Evolutionary conservation across 1,140 invertebrate species (phyloP).

Genomic region (Sinonovacula constricta): DNA sequence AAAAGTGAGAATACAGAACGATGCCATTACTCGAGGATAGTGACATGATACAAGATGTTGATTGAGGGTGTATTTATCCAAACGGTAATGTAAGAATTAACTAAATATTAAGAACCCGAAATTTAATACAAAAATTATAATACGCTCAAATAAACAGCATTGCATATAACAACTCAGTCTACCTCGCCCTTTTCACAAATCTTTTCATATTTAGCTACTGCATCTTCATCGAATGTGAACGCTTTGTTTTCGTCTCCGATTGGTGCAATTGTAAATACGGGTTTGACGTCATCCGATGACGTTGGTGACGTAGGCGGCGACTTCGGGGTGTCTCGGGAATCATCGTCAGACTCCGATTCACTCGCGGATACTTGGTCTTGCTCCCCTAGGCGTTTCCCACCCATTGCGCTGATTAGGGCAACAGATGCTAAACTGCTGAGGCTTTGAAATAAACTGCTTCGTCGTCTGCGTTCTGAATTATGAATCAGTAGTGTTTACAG

Average conservation of each 20-base stretch:
- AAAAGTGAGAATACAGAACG: too few species aligned
- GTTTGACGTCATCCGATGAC: conserved; percentile 22
- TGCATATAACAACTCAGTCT: too few species aligned
- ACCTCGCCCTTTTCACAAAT: neutral
- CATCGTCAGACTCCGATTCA: conserved; percentile 17
- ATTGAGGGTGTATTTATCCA: too few species aligned
- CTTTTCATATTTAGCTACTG: neutral
- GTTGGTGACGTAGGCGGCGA: neutral
- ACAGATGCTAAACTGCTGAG: conserved; percentile 39
- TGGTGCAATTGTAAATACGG: neutral
- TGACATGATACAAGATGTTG: too few species aligned
- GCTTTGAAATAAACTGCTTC: conserved; percentile 47
- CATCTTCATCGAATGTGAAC: conserved; percentile 27
- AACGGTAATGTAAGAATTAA: too few species aligned
- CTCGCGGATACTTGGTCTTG: neutral
- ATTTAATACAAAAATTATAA: too few species aligned
- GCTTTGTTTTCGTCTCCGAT: conserved; percentile 3
- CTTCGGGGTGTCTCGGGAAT: too few species aligned
- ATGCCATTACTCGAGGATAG: too few species aligned
- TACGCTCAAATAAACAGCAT: too few species aligned
- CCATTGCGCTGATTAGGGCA: conserved; percentile 40
- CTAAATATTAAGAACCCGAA: too few species aligned
- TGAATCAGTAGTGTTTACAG: too few species aligned
- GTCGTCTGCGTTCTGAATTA: conserved; percentile 14
- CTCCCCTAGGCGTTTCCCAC: neutral